Evolutionary conservation across 2,113 vertebrate genomes (phyloP), one percentile per base, ranked within the genome.

Genomic region (Osmerus mordax): DNA sequence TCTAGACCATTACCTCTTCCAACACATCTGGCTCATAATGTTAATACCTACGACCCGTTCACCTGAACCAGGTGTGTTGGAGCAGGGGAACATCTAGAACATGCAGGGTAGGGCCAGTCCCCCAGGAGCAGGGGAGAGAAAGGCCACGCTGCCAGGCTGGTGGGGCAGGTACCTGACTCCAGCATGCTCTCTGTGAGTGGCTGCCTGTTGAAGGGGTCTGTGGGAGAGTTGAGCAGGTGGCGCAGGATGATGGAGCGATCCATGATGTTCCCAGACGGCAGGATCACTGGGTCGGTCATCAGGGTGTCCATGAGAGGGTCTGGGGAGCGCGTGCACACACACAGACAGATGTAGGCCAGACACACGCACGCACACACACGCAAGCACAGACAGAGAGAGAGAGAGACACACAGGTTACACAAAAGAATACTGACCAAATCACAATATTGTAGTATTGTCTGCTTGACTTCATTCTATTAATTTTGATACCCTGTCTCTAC

Each of bases 271-370:
- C 97, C 97, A 0, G 97, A 99, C 3, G 97, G 97, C 83, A 99
- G 87, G 16, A 96, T 92, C 87, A 99, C 97, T 0, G 97, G 97
- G 80, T 99, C 97, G 0, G 92, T 95, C 97, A 99, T 99, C 78
- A 99, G 91, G 0, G 97, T 99, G 90, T 99, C 97, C 97, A 99
- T 99, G 67, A 99, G 92, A 0, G 97, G 97, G 83, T 99, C 97
- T 99, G 83, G 65, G 51, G 67, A 73, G 65, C 47, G 76, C 61
- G 85, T n/a, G n/a, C n/a, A 19, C 19, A 19, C 32, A 36, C 16
- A 56, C 3, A n/a, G 3, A 56, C 5, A 19, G 55, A 56, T 28
- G 3, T 28, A 28, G 25, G 25, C 25, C 25, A 28, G 25, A 2
- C 25, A 19, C 58, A 19, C 58, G 1, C 32, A 36, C 4, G n/a